These are phyloP conservation scores for Drosophila anomalata DNA, from an alignment of 2,888 invertebrate genomes.

Conservation along the genomic window DNA sequence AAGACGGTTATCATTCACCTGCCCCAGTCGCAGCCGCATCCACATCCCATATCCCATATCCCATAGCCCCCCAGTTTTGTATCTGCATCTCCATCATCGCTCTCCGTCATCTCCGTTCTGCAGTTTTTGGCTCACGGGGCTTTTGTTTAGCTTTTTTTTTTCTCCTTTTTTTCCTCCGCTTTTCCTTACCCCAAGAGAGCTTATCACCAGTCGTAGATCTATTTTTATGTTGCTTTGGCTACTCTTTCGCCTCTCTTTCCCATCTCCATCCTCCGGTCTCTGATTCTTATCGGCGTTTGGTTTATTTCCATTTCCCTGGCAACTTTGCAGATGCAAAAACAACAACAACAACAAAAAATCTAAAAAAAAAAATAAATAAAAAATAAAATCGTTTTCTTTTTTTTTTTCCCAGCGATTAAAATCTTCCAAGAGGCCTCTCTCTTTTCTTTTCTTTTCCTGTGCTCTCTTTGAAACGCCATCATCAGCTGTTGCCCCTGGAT, in stretches of 20 bases:
- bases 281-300: constrained; percentile 66
- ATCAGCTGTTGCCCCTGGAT: constrained; percentile 68
- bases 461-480: constrained; percentile 41
- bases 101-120: constrained; percentile 35
- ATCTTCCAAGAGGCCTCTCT: constrained; percentile 29
- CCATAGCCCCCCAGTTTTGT: constrained; percentile 20
- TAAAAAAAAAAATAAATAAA: constrained; percentile 4
- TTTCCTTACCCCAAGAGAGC: constrained; percentile 25
- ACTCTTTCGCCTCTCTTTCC: constrained; percentile 35
- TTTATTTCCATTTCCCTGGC: constrained; percentile 77
- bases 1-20: constrained; percentile 30
- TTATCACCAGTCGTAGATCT: constrained; percentile 73
- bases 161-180: neutral
- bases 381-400: constrained; percentile 49
- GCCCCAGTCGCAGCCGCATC: constrained; percentile 21
- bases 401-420: constrained; percentile 53
- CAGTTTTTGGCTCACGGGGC: constrained; percentile 48
- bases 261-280: constrained; percentile 21
- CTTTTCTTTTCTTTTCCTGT: constrained; percentile 7
- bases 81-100: constrained; percentile 44
- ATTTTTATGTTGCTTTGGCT: constrained; percentile 63
- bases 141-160: constrained; percentile 56
- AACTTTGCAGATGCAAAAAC: constrained; percentile 69
- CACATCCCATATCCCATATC: constrained; percentile 11
- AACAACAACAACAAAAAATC: neutral